Conservation (phyloP, 2,888 invertebrate genomes). For the Diarsia brunnea region DNA sequence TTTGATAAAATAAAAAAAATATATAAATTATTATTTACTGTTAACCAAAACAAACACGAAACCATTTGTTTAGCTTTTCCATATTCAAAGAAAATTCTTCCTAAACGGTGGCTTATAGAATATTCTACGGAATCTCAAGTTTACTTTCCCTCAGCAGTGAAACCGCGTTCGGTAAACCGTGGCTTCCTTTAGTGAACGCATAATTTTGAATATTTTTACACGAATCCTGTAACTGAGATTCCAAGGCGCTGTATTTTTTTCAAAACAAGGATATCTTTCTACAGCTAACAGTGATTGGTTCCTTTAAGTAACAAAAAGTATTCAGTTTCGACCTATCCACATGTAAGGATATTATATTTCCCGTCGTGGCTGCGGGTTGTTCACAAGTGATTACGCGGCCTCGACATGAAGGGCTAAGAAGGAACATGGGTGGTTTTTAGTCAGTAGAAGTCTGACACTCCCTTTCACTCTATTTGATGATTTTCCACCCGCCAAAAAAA, state of each 20-base stretch:
- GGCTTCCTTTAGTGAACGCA: slow-evolving; percentile 22
- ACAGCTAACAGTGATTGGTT: background rate
- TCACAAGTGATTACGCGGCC: too few relatives aligned
- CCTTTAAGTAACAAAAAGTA: too few relatives aligned
- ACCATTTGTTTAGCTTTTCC: background rate
- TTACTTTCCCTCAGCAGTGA: slow-evolving; percentile 13
- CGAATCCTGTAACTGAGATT: background rate
- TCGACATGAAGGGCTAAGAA: too few relatives aligned
- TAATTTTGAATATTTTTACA: slow-evolving; percentile 39
- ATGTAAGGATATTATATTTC: too few relatives aligned
- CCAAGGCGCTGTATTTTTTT: background rate
- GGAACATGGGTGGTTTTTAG: too few relatives aligned
- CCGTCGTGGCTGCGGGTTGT: too few relatives aligned
- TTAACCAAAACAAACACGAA: background rate
- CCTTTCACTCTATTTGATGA: too few relatives aligned
- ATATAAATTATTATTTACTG: too few relatives aligned
- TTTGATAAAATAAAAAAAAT: too few relatives aligned
- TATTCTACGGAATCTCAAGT: slow-evolving; percentile 23
- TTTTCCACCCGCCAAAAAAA: too few relatives aligned
- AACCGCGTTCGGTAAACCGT: slow-evolving; percentile 30
- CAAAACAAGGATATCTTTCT: background rate
- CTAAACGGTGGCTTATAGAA: background rate
- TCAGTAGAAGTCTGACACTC: too few relatives aligned
- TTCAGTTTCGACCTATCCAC: too few relatives aligned
- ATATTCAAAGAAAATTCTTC: background rate